Evolutionary conservation across 2,888 invertebrate genomes (phyloP).

Genomic region (Athripsodes cinereus): DNA sequence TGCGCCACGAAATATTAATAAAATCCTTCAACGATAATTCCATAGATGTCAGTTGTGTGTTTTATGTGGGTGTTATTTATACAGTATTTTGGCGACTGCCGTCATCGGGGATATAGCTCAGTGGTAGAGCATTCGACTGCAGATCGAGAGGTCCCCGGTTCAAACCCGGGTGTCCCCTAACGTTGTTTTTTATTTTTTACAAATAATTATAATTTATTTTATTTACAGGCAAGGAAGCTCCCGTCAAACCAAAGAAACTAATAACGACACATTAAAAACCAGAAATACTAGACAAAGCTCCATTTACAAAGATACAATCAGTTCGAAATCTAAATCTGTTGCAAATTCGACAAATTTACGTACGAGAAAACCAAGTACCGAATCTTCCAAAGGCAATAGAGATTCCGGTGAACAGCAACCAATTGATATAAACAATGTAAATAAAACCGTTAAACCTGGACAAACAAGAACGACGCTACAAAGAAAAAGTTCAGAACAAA

Average conservation of each 20-base stretch:
- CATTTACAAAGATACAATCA: conserved; percentile 19
- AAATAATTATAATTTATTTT: conserved; percentile 8
- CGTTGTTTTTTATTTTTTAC: conserved; percentile 9
- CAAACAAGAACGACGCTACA: too few species aligned
- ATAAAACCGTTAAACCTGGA: too few species aligned
- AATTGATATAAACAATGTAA: too few species aligned
- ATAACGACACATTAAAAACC: not conserved
- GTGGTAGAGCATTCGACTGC: conserved; percentile 89
- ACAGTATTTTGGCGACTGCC: not conserved
- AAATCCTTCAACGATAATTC: too few species aligned
- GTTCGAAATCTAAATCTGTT: conserved; percentile 19
- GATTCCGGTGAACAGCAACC: not conserved
- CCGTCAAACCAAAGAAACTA: not conserved
- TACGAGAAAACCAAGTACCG: not conserved
- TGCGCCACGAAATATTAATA: too few species aligned
- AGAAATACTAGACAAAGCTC: not conserved
- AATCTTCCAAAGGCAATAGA: not conserved
- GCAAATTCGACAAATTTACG: not conserved
- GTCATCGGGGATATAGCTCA: conserved; percentile 67
- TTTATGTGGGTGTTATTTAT: not conserved
- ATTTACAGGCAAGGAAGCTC: conserved; percentile 6
- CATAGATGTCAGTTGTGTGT: not conserved
- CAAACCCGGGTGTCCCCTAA: conserved; percentile 77
- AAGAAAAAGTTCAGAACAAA: too few species aligned
- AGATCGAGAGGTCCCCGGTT: conserved; percentile 88